Evolutionary conservation across 2,113 vertebrate species (phyloP), one percentile per base, ranked within the genome.

Genomic region (Bombycilla garrulus): DNA sequence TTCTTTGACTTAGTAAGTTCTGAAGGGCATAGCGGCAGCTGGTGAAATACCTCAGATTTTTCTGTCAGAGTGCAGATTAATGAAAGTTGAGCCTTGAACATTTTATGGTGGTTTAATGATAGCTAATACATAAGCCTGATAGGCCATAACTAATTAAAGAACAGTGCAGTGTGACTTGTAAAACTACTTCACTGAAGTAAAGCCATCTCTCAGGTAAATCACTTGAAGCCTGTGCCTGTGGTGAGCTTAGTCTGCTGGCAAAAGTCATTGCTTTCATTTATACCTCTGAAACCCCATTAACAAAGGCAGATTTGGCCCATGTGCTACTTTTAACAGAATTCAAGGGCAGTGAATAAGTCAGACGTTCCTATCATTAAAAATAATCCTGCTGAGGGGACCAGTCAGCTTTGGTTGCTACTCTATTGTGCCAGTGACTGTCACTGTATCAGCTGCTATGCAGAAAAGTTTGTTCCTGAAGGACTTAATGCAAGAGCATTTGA

Each of bases 351-450:
- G 86, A 90, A 76, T 91, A 79, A 87, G 35, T 51, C 74, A 91
- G 81, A 80, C 71, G 74, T 40, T 90, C 92, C 44, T 83, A 33
- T 56, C 85, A 66, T 90, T 93, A 84, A 90, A 95, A 92, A 71
- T 56, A 71, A 77, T 58, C 85, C 85, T 94, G 71, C 71, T 86
- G 88, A 67, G 74, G 36, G 11, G 23, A 73, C 40, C 4, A 2
- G 22, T 78, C 53, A 57, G 19, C 69, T 51, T 84, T 77, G 40
- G 38, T 81, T 91, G 33, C 25, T 94, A 58, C 73, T 83, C 81
- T 85, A 16, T 15, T 60, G 60, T 67, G 76, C 45, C 66, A 48
- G 25, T 71, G 93, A 31, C 60, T 90, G 66, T 77, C 77, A 76
- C 31, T 36, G 14, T 57, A 81, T 66, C 57, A 93, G 61, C 76